A percentile compares a stretch with the other conserved stretches of the same genome.
These are phyloP conservation scores for Melanotaenia pygmaea DNA, from an alignment of 2,797 vertebrate genomes.

Conservation along the genomic window DNA sequence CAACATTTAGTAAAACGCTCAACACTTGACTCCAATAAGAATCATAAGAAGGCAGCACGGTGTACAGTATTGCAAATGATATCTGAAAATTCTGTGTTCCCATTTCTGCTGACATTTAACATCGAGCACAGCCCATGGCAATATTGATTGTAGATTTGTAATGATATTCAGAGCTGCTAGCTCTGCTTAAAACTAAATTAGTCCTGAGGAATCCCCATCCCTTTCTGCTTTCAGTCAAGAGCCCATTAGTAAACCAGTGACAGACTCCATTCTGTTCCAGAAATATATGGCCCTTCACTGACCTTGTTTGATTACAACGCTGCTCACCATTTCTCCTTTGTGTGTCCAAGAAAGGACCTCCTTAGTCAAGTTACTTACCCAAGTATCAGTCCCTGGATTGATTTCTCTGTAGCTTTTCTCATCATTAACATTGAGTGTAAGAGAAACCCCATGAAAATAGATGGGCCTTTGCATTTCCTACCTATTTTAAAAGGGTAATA, in stretches of 20 bases:
- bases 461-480: slow-evolving; percentile 28
- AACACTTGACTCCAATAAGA: neutral
- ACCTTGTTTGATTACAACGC: slow-evolving; percentile 73
- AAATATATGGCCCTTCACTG: slow-evolving; percentile 72
- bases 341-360: slow-evolving; percentile 53
- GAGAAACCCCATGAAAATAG: slow-evolving; percentile 35
- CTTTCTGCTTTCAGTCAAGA: slow-evolving; percentile 60
- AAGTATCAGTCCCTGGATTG: slow-evolving; percentile 46
- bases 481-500: slow-evolving; percentile 10
- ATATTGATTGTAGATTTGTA: slow-evolving; percentile 37
- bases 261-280: slow-evolving; percentile 66
- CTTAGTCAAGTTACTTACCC: slow-evolving; percentile 59
- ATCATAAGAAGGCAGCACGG: neutral
- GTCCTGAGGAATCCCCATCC: slow-evolving; percentile 39
- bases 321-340: slow-evolving; percentile 65
- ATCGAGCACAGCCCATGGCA: slow-evolving; percentile 25
- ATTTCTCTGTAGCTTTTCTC: slow-evolving; percentile 47
- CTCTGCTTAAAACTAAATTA: slow-evolving; percentile 59
- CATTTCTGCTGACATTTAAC: slow-evolving; percentile 19
- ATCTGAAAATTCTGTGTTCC: neutral
- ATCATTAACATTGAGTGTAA: slow-evolving; percentile 44
- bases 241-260: slow-evolving; percentile 72
- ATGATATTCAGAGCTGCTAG: slow-evolving; percentile 38
- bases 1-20: too few relatives aligned
- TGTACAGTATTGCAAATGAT: slow-evolving; percentile 2